A percentile compares a stretch with the other conserved stretches of the same genome.
phyloP scores from a whole-genome alignment of 2,888 invertebrate species.

The Caenorhabditis angaria region DNA sequence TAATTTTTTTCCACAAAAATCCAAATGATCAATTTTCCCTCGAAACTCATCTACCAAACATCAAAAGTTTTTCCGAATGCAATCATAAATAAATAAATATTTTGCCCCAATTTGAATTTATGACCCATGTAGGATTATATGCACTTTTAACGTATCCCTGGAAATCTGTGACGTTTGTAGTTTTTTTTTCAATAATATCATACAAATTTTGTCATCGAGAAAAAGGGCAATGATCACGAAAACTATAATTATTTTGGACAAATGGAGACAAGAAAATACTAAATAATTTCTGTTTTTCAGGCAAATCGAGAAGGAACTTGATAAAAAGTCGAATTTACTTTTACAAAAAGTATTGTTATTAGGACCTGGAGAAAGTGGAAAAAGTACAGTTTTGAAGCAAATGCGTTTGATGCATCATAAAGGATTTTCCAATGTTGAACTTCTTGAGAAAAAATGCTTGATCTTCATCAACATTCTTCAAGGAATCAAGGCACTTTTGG shows the following conservation, averaged over 20 bases:
- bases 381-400: slow-evolving; percentile 65
- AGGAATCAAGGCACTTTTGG: slow-evolving; percentile 27
- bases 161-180: too few relatives aligned
- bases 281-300: slow-evolving; percentile 15
- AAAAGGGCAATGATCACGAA: not conserved
- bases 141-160: too few relatives aligned
- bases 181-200: too few relatives aligned
- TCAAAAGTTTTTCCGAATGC: too few relatives aligned
- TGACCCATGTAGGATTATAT: too few relatives aligned
- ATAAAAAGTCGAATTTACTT: slow-evolving; percentile 17
- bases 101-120: too few relatives aligned
- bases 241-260: not conserved
- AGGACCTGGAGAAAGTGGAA: slow-evolving; percentile 69
- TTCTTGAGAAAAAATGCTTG: slow-evolving; percentile 53
- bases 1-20: too few relatives aligned
- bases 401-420: slow-evolving; percentile 59
- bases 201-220: too few relatives aligned
- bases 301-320: slow-evolving; percentile 31
- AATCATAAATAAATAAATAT: too few relatives aligned
- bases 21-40: too few relatives aligned
- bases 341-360: slow-evolving; percentile 25
- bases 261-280: not conserved
- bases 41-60: too few relatives aligned
- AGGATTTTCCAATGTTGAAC: slow-evolving; percentile 55
- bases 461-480: slow-evolving; percentile 44